Base-by-base conservation (phyloP, 2,888 invertebrate species). In the Lypha dubia region DNA sequence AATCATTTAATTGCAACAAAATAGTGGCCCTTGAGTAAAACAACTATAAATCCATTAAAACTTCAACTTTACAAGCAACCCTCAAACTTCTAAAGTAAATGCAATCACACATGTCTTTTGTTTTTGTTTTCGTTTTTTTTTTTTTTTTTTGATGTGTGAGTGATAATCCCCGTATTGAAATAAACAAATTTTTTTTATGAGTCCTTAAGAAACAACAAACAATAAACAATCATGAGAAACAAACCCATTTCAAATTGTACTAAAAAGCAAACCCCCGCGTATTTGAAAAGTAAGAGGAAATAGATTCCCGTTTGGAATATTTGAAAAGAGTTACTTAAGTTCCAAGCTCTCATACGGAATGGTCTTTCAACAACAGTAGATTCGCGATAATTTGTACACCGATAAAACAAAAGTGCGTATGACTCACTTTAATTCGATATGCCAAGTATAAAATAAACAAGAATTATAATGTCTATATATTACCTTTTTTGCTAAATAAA, bases 41-140 rank as follows among this genome's bases (percentile, higher is more conserved):
- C 53, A n/a, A 13, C 71, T 35, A 79, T 84, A 81, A 74, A 81
- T 80, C 81, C 73, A 74, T 80, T 76, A 68, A 80, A 82, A 56
- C 38, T 28, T 67, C 24, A 56, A 62, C 11, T 22, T n/a, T 44
- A n/a, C 5, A n/a, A 62, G 15, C 56, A 73, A 76, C 79, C 67
- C 79, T 75, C 35, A 51, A 53, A 58, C 24, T 56, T 65, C 24
- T 28, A 20, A 17, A 17, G n/a, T 51, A 41, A 1, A 58, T 15
- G 22, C 24, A 24, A 44, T 5, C 53, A 11, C 65, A 65, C 46
- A 65, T 71, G 71, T 44, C 35, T 46, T 1, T 38, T 5, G 6
- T 63, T 15, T 17, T 49, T 20, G 22, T 11, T n/a, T 38, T 38
- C 46, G 3, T 13, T 53, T 3, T 13, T 46, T 1, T 28, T 41